Evolutionary conservation across 2,888 invertebrate species (phyloP).

Genomic region (Noctuana brunneofusca): DNA sequence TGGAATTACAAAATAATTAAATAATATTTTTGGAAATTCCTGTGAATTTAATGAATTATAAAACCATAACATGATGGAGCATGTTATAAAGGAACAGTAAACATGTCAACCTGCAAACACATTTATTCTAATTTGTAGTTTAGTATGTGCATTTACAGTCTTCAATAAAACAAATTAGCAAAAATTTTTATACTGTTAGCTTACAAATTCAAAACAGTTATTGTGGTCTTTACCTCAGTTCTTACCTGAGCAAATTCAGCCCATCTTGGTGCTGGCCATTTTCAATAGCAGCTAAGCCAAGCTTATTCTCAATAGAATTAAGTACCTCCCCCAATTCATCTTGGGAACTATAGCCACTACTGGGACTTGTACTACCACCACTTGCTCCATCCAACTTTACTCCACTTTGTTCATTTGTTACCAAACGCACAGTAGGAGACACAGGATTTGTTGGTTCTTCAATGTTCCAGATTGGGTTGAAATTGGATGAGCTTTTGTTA

Average conservation of each 20-base stretch:
- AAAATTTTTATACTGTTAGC: neutral
- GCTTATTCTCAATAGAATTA: slow-evolving; percentile 83
- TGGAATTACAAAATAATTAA: slow-evolving; percentile 43
- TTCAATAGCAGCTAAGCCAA: slow-evolving; percentile 83
- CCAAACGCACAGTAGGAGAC: slow-evolving; percentile 63
- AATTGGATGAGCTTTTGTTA: slow-evolving; percentile 49
- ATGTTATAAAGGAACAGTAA: too few relatives aligned
- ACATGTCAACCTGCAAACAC: too few relatives aligned
- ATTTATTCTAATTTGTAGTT: too few relatives aligned
- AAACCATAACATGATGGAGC: too few relatives aligned
- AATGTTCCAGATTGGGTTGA: slow-evolving; percentile 52
- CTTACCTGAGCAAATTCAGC: slow-evolving; percentile 79
- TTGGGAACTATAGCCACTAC: slow-evolving; percentile 53
- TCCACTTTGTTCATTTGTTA: slow-evolving; percentile 65
- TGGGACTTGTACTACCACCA: slow-evolving; percentile 42
- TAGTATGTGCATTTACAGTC: too few relatives aligned
- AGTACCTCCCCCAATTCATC: slow-evolving; percentile 78
- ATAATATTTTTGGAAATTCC: neutral
- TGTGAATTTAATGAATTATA: too few relatives aligned
- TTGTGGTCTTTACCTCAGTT: neutral
- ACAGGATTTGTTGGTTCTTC: slow-evolving; percentile 54
- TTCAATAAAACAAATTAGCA: too few relatives aligned
- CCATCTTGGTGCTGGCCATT: slow-evolving; percentile 79
- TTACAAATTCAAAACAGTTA: neutral
- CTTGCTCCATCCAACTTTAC: slow-evolving; percentile 41